Conservation (phyloP, 2,888 invertebrate species). For the Cybosia mesomella region DNA sequence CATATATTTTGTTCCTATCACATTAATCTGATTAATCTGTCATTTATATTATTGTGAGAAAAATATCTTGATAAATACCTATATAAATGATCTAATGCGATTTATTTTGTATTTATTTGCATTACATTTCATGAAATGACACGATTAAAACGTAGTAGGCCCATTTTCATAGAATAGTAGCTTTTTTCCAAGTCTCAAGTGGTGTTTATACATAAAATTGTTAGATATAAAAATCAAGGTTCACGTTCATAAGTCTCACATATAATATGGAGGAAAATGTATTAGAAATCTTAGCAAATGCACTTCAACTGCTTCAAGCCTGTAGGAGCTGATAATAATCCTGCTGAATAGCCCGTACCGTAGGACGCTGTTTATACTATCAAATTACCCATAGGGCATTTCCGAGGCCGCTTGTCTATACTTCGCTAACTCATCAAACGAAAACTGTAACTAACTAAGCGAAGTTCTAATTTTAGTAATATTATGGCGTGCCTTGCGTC, state of each 20-base stretch:
- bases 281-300: background rate
- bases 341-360: background rate
- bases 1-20: no score
- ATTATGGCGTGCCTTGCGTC: conserved; percentile 62
- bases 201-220: no score
- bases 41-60: no score
- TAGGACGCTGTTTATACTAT: conserved; percentile 21
- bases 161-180: no score
- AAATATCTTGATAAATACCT: no score
- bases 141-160: no score
- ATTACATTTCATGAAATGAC: no score
- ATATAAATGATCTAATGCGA: no score
- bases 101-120: no score
- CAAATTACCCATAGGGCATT: conserved; percentile 32
- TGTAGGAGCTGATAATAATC: background rate
- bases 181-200: no score
- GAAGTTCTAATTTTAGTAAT: conserved; percentile 68
- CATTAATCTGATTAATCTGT: no score
- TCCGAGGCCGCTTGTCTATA: conserved; percentile 36
- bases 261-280: background rate
- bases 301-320: background rate
- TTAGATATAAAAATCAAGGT: no score
- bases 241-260: background rate
- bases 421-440: conserved; percentile 50
- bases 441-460: conserved; percentile 52